phyloP scores from a whole-genome alignment of 2,888 invertebrate genomes.

The Ischnus inquisitorius region DNA sequence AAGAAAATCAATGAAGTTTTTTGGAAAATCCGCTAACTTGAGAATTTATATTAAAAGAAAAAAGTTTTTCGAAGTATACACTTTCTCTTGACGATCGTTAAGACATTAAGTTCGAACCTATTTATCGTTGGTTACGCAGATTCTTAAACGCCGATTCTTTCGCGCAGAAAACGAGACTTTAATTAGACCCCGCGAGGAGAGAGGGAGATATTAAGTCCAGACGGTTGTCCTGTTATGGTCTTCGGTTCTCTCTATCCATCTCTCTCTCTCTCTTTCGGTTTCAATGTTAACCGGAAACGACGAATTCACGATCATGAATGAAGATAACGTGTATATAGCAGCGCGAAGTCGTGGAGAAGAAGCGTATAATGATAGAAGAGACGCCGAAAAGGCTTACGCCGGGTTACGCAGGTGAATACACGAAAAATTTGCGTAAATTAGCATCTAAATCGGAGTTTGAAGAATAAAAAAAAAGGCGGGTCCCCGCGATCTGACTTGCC shows the following conservation, averaged over 20 bases:
- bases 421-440: conserved; percentile 68
- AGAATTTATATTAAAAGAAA: not conserved
- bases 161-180: conserved; percentile 30
- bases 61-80: not conserved
- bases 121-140: not conserved
- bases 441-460: conserved; percentile 58
- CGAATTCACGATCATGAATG: conserved; percentile 58
- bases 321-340: conserved; percentile 41
- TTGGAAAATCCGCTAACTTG: conserved; percentile 1
- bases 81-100: conserved; percentile 10
- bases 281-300: conserved; percentile 58
- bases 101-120: not conserved
- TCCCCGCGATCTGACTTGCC: conserved; percentile 53
- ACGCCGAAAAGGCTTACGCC: conserved; percentile 60
- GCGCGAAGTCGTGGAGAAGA: not conserved
- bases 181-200: conserved; percentile 26
- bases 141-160: not conserved
- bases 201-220: conserved; percentile 37
- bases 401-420: conserved; percentile 61
- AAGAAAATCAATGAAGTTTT: conserved; percentile 19
- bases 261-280: not conserved
- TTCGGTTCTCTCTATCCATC: not conserved
- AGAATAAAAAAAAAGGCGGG: conserved; percentile 50
- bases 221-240: conserved; percentile 11
- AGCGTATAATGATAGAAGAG: conserved; percentile 32